Evolutionary conservation across 1,140 invertebrate species (phyloP), one percentile per base, ranked within the genome.

Genomic region (Drosophila novamexicana): DNA sequence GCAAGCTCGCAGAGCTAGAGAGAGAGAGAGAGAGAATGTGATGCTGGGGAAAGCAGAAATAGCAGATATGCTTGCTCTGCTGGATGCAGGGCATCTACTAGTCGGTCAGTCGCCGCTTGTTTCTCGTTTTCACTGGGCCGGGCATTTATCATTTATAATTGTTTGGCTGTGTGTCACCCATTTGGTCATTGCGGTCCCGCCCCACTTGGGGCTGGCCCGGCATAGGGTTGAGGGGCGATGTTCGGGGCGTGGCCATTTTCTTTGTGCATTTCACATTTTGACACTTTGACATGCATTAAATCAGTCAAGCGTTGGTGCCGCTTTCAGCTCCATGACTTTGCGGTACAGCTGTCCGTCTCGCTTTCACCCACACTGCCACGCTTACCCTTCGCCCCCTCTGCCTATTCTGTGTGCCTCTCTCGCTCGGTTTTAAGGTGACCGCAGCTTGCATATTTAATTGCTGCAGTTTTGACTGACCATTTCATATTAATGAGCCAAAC

Each of bases 201-300:
- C n/a, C 39, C 12, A 10, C 37, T 50, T 32, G 7, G 14, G 6
- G 50, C 29, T 14, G 32, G 22, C 22, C 22, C 3, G 4, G 22
- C 22, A 29, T 29, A 0, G 22, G 45, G 18, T 22, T 22, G 16
- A 18, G 45, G 7, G 45, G 42, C 42, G 42, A 0, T 22, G 16
- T 22, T 7, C 32, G 39, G 22, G 74, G 58, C 49, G 68, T 77
- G 61, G 49, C 37, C 64, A 53, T 59, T 67, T 71, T 68, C 79
- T 86, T 88, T 88, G 84, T 79, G 66, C 83, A 86, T 77, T 54
- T 66, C 66, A 86, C 68, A 86, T 88, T 86, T 86, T 86, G 83
- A 86, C 82, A 88, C 81, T 85, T 81, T 86, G 83, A 86, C 79
- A 86, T 86, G 83, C 83, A 88, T 86, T 88, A 86, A 83, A 88